Evolutionary conservation across 2,888 invertebrate species (phyloP).

Genomic region (Agrotis ipsilon): DNA sequence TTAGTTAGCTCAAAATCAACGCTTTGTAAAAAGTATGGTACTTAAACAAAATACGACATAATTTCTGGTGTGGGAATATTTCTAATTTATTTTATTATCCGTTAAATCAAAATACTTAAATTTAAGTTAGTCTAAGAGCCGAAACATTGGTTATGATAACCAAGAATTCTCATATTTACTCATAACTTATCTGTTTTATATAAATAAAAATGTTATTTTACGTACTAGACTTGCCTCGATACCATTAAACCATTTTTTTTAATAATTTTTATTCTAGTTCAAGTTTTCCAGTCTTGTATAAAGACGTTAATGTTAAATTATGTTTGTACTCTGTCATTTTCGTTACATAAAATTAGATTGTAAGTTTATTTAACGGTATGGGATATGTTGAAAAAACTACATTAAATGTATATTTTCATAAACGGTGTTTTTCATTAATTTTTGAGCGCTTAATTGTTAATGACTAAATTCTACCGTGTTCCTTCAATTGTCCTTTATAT

Average conservation of each 20-base stretch:
- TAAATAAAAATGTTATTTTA: slow-evolving; percentile 21
- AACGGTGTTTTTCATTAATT: slow-evolving; percentile 34
- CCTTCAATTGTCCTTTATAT: too few species aligned
- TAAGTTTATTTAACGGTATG: slow-evolving; percentile 64
- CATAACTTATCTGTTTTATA: slow-evolving; percentile 28
- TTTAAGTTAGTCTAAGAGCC: slow-evolving; percentile 43
- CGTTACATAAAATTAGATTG: slow-evolving; percentile 53
- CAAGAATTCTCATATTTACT: slow-evolving; percentile 40
- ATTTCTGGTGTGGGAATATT: slow-evolving; percentile 58
- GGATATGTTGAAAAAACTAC: slow-evolving; percentile 67
- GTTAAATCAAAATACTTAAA: slow-evolving; percentile 37
- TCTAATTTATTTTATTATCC: slow-evolving; percentile 37
- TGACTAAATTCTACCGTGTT: too few species aligned
- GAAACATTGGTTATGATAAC: slow-evolving; percentile 30
- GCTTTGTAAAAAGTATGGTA: slow-evolving; percentile 43
- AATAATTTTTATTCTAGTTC: slow-evolving; percentile 15
- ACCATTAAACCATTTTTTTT: slow-evolving; percentile 12
- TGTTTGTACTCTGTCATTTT: slow-evolving; percentile 31
- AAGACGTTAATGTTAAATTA: slow-evolving; percentile 24
- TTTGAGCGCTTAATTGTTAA: too few species aligned
- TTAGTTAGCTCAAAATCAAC: slow-evolving; percentile 31
- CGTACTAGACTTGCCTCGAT: slow-evolving; percentile 52
- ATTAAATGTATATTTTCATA: slow-evolving; percentile 72
- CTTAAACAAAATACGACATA: slow-evolving; percentile 38
- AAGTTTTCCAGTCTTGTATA: slow-evolving; percentile 38